Evolutionary conservation across 2,113 vertebrate genomes (phyloP).

Genomic region (Cephalopterus ornatus): DNA sequence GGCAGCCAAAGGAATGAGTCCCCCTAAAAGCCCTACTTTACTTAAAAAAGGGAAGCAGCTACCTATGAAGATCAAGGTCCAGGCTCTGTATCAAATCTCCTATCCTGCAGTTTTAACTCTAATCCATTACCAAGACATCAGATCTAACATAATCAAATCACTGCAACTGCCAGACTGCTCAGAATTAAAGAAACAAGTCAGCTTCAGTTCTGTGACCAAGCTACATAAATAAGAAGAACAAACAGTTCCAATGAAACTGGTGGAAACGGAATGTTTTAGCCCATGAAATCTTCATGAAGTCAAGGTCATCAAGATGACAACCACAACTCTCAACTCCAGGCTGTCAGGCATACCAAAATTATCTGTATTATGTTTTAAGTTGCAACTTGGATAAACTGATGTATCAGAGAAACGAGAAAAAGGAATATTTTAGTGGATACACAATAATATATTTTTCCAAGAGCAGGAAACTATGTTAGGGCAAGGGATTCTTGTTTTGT

Average conservation of each 20-base stretch:
- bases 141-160: neutral
- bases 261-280: neutral
- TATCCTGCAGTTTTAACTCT: neutral
- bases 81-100: neutral
- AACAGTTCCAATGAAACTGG: neutral
- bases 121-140: neutral
- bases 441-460: neutral
- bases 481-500: rapidly evolving
- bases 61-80: neutral
- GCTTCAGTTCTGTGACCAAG: neutral
- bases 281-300: neutral
- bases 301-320: neutral
- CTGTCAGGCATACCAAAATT: neutral
- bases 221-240: neutral
- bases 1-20: neutral
- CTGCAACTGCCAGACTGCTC: neutral
- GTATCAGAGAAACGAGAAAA: neutral
- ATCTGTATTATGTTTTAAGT: neutral
- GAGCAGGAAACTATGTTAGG: neutral
- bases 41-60: neutral
- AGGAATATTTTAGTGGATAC: rapidly evolving
- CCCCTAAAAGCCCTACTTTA: neutral
- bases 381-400: neutral
- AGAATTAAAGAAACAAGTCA: neutral
- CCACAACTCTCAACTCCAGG: neutral